Conservation (phyloP, 64 coral and sea anemone genomes). For the Porites lutea region DNA sequence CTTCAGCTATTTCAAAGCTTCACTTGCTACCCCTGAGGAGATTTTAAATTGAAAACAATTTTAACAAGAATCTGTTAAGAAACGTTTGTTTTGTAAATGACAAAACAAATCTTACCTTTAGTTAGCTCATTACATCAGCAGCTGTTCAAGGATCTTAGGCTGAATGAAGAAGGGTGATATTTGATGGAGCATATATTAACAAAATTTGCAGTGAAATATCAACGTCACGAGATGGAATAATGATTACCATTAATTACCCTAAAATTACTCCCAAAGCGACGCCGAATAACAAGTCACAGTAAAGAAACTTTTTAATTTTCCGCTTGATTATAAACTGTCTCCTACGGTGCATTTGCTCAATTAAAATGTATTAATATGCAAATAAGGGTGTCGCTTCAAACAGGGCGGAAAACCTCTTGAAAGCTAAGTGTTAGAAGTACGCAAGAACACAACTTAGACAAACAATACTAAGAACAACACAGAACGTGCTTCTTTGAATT, state of each 20-base stretch:
- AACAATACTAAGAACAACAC: not conserved
- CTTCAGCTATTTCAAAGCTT: not conserved
- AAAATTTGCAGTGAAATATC: not conserved
- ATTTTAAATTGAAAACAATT: not conserved
- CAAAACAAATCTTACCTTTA: constrained; percentile 8
- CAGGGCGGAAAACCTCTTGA: not conserved
- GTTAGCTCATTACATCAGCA: not conserved
- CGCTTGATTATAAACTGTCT: not conserved
- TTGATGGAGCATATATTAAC: not conserved
- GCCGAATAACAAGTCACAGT: not conserved
- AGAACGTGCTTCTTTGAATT: not conserved
- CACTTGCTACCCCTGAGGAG: not conserved
- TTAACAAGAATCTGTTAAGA: not conserved
- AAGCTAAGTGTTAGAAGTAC: not conserved
- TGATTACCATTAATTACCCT: constrained; percentile 23
- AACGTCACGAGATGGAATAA: not conserved
- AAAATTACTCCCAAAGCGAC: not conserved
- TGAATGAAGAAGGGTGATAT: not conserved
- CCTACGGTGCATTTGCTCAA: not conserved
- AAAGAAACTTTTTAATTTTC: not conserved
- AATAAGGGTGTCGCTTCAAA: constrained; percentile 22
- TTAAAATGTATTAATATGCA: not conserved
- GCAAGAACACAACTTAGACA: not conserved
- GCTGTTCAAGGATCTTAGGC: not conserved
- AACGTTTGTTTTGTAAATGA: not conserved